Percentiles rank a stretch among this genome's conserved stretches.
phyloP scores from a whole-genome alignment of 2,113 vertebrate genomes.

The Pluvialis apricaria region DNA sequence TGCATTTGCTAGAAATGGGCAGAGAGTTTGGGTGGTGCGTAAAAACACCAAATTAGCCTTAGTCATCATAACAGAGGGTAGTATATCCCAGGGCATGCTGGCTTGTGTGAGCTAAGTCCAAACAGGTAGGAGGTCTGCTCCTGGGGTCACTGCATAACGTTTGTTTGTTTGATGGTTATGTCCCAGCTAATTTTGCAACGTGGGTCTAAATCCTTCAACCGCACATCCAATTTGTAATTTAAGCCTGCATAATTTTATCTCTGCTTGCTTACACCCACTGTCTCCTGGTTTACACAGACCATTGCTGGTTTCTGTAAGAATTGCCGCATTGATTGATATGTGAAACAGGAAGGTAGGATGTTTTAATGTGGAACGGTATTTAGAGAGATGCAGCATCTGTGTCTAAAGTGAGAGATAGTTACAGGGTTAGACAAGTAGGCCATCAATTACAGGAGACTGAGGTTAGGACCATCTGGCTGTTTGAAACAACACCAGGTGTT shows the following conservation, averaged over 20 bases:
- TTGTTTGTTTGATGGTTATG: conserved; percentile 4
- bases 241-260: conserved; percentile 33
- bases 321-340: conserved; percentile 28
- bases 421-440: conserved; percentile 46
- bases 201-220: not conserved
- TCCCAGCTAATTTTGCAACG: conserved; percentile 6
- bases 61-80: not conserved
- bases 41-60: not conserved
- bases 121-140: not conserved
- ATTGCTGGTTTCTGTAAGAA: conserved; percentile 37
- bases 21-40: not conserved
- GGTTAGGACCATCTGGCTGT: conserved; percentile 66
- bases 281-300: conserved; percentile 46
- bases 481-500: conserved; percentile 70
- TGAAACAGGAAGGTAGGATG: conserved; percentile 45
- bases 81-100: not conserved
- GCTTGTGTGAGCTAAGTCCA: not conserved
- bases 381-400: conserved; percentile 52
- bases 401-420: conserved; percentile 54
- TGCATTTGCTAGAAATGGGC: not conserved
- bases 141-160: not conserved
- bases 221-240: not conserved
- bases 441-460: conserved; percentile 65
- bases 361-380: conserved; percentile 8
- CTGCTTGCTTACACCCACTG: conserved; percentile 47